phyloP scores from a whole-genome alignment of 2,888 invertebrate genomes.

The Pachymerium ferrugineum region DNA sequence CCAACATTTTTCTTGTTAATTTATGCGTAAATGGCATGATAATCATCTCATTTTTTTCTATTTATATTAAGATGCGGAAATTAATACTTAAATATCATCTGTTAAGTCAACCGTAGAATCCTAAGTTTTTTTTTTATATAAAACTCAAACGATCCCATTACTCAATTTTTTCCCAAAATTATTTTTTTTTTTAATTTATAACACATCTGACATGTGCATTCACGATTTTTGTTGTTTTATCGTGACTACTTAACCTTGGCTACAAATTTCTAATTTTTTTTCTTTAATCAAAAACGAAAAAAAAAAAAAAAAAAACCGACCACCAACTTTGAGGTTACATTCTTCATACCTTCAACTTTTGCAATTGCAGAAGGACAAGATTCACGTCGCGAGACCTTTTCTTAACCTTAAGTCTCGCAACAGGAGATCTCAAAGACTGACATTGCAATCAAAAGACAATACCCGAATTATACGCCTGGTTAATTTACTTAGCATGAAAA shows the following conservation, averaged over 20 bases:
- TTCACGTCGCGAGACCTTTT: constrained; percentile 8
- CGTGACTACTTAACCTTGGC: constrained; percentile 4
- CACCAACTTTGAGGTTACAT: constrained; percentile 13
- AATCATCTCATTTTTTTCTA: not conserved
- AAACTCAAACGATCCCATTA: not conserved
- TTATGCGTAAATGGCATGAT: not conserved
- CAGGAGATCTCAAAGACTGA: constrained; percentile 4
- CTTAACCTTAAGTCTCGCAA: constrained; percentile 3
- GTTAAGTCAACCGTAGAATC: not conserved
- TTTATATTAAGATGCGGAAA: not conserved
- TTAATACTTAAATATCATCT: not conserved
- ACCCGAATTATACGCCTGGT: not conserved
- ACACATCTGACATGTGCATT: not conserved
- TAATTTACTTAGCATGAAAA: not conserved
- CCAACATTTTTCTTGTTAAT: not conserved
- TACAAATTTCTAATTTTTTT: not conserved
- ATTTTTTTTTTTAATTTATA: not conserved
- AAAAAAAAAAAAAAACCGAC: not conserved
- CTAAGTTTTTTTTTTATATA: not conserved
- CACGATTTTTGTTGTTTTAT: not conserved
- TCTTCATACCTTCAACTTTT: not conserved
- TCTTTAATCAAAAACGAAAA: not conserved
- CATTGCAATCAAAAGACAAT: not conserved
- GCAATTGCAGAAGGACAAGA: not conserved
- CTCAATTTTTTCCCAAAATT: not conserved